phyloP scores from a whole-genome alignment of 2,888 invertebrate genomes.

The Schrankia costaestrigalis region DNA sequence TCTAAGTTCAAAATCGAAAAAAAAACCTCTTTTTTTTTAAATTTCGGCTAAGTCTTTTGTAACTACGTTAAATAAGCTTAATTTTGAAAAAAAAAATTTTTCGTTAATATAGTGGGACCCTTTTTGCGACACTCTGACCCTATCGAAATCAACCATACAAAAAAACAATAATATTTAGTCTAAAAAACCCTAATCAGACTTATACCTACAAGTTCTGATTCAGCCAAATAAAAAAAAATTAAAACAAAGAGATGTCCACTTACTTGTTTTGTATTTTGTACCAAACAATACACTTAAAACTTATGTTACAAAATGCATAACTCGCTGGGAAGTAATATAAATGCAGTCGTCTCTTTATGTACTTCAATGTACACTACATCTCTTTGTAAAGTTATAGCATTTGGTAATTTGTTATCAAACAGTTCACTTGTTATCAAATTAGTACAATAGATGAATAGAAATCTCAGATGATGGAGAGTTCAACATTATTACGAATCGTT shows the following conservation, averaged over 20 bases:
- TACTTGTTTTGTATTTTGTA: conserved; percentile 27
- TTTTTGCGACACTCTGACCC: too few species aligned
- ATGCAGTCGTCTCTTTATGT: conserved; percentile 16
- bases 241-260: conserved; percentile 32
- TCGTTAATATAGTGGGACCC: too few species aligned
- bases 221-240: conserved; percentile 7
- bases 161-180: too few species aligned
- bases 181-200: conserved; percentile 2
- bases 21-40: too few species aligned
- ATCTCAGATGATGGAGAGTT: conserved; percentile 19
- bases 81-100: too few species aligned
- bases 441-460: conserved; percentile 30
- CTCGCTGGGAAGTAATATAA: conserved; percentile 23
- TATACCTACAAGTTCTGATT: conserved; percentile 8
- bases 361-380: conserved; percentile 23
- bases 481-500: conserved; percentile 13
- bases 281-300: conserved; percentile 24
- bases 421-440: conserved; percentile 39
- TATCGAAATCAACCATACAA: too few species aligned
- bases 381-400: conserved; percentile 23
- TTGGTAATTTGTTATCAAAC: conserved; percentile 30
- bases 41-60: too few species aligned
- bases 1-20: too few species aligned
- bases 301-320: conserved; percentile 33
- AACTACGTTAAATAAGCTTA: too few species aligned